Percentiles rank a stretch among this genome's conserved stretches.
Conservation (phyloP, 2,113 vertebrate species). For the Rutilus rutilus region DNA sequence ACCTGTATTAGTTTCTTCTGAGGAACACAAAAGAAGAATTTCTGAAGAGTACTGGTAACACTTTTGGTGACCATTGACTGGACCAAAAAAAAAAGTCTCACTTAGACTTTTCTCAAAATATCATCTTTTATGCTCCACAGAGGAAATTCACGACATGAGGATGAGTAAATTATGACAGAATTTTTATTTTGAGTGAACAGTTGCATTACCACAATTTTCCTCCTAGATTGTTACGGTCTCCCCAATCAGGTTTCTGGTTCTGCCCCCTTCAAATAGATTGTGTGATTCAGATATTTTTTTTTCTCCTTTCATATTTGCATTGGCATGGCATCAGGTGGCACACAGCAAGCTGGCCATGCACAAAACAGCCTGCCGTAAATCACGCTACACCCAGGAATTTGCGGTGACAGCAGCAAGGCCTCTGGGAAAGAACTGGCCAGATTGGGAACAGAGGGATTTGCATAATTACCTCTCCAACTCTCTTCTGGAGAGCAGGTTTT, state of each 20-base stretch:
- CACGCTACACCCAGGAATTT: not conserved
- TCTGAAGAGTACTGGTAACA: not conserved
- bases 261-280: not conserved
- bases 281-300: not conserved
- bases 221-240: not conserved
- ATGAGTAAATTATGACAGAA: not conserved
- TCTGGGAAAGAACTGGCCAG: not conserved
- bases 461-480: not conserved
- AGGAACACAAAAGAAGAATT: not conserved
- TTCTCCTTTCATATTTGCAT: not conserved
- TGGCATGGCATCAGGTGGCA: not conserved
- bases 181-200: no score
- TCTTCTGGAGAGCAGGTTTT: not conserved
- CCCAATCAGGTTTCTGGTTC: not conserved
- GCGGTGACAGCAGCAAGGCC: constrained; percentile 19
- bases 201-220: no score
- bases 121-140: no score
- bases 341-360: not conserved
- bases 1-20: not conserved
- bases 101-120: no score
- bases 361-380: constrained; percentile 2
- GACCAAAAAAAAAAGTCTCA: no score
- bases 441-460: not conserved
- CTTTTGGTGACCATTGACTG: not conserved
- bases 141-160: no score